Evolutionary conservation across 2,888 invertebrate genomes (phyloP).

Genomic region (Heterodera filipjevi): DNA sequence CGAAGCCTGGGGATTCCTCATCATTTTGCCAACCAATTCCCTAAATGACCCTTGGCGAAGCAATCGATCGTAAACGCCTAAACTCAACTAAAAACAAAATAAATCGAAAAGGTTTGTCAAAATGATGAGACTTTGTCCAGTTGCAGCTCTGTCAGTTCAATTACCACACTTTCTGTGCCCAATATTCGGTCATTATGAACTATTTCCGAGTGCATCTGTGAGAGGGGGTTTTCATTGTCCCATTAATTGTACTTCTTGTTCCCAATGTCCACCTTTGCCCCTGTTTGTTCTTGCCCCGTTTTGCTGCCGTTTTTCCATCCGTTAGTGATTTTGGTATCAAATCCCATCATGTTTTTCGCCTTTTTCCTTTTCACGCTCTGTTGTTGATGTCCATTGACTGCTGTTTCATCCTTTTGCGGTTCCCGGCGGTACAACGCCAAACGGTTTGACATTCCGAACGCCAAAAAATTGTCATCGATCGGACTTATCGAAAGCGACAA

Average conservation of each 20-base stretch:
- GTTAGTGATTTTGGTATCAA: constrained; percentile 3
- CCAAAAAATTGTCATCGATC: constrained; percentile 81
- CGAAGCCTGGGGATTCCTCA: constrained; percentile 32
- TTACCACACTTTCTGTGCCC: neutral
- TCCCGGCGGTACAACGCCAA: constrained; percentile 78
- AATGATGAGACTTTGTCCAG: constrained; percentile 27
- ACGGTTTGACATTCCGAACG: constrained; percentile 85
- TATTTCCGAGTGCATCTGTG: constrained; percentile 4
- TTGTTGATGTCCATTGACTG: neutral
- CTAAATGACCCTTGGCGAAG: constrained; percentile 36
- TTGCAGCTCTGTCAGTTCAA: constrained; percentile 32
- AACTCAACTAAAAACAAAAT: constrained; percentile 34
- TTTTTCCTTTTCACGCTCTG: constrained; percentile 20
- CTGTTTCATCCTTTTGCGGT: neutral
- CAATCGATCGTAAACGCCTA: constrained; percentile 42
- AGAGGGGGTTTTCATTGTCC: neutral
- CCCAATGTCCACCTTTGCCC: neutral
- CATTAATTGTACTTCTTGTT: neutral
- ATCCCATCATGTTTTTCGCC: constrained; percentile 19
- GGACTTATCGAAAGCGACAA: constrained; percentile 79
- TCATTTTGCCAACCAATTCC: constrained; percentile 41
- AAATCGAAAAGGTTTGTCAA: neutral
- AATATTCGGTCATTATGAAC: constrained; percentile 10
- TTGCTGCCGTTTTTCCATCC: neutral
- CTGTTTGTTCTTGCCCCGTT: neutral